Percentiles rank a stretch among this genome's conserved stretches.
phyloP scores from a whole-genome alignment of 1,140 invertebrate species.

The Achroia grisella region DNA sequence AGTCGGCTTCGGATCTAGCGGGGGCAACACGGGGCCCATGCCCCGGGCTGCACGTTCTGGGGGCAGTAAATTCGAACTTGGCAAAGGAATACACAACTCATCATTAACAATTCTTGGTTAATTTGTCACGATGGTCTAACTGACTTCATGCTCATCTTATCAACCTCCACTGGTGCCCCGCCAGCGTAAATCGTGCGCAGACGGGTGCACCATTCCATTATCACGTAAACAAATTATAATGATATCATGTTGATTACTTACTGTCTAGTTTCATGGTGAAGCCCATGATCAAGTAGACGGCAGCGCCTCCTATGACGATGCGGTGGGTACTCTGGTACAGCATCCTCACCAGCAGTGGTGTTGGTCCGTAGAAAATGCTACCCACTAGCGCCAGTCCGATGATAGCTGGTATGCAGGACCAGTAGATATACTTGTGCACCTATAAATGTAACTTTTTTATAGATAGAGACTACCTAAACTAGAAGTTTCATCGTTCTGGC shows the following conservation, averaged over 20 bases:
- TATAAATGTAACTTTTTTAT: not conserved
- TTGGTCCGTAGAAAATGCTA: not conserved
- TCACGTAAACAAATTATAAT: not conserved
- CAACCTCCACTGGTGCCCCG: too few species aligned
- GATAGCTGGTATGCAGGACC: not conserved
- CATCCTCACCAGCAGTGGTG: not conserved
- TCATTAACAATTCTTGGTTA: too few species aligned
- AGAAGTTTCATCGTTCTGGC: too few species aligned
- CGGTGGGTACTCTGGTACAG: not conserved
- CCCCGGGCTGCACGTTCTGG: too few species aligned
- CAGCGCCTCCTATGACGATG: not conserved
- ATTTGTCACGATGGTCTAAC: too few species aligned
- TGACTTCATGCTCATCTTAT: too few species aligned
- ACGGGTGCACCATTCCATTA: too few species aligned
- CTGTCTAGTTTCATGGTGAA: not conserved
- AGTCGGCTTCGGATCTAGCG: too few species aligned
- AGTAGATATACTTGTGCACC: not conserved
- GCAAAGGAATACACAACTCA: too few species aligned
- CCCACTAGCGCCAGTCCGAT: not conserved
- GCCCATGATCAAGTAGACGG: not conserved
- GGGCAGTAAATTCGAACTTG: too few species aligned
- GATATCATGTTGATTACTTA: not conserved
- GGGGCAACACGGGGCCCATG: too few species aligned
- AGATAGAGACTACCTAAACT: not conserved
- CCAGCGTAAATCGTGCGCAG: too few species aligned